Conservation (phyloP, 92 coral and sea anemone genomes). For the Diadumene lineata region DNA sequence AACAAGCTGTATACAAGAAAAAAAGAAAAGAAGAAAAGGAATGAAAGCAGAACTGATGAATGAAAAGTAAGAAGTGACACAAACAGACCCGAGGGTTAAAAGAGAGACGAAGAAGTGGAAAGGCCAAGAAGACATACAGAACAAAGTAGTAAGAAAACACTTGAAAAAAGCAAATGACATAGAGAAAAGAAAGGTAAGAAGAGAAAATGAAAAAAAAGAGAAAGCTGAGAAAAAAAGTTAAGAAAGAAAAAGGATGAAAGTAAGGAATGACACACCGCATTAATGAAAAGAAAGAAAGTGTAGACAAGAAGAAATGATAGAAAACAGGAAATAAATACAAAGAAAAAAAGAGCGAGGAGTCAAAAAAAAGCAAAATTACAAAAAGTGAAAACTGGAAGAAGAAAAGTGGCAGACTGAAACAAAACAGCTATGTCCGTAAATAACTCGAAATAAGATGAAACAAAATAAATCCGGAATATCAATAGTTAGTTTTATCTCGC, state of each 20-base stretch:
- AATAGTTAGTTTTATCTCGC: not conserved
- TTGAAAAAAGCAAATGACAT: not conserved
- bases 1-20: not conserved
- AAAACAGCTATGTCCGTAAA: no score
- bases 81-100: not conserved
- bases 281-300: not conserved
- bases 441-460: no score
- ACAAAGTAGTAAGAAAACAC: not conserved
- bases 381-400: no score
- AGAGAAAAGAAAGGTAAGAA: not conserved
- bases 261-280: not conserved
- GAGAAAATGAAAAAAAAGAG: not conserved
- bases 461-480: no score
- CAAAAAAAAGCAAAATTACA: no score
- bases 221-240: not conserved
- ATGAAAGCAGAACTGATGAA: not conserved
- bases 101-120: not conserved
- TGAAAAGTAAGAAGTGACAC: not conserved
- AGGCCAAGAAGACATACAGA: not conserved
- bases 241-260: not conserved
- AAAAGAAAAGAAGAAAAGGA: not conserved
- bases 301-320: not conserved
- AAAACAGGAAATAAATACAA: not conserved
- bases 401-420: no score
- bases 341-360: not conserved